Percentiles rank a stretch among this genome's conserved stretches.
These are phyloP conservation scores for Eupithecia pulchellata DNA, from an alignment of 2,888 invertebrate genomes.

Conservation along the genomic window DNA sequence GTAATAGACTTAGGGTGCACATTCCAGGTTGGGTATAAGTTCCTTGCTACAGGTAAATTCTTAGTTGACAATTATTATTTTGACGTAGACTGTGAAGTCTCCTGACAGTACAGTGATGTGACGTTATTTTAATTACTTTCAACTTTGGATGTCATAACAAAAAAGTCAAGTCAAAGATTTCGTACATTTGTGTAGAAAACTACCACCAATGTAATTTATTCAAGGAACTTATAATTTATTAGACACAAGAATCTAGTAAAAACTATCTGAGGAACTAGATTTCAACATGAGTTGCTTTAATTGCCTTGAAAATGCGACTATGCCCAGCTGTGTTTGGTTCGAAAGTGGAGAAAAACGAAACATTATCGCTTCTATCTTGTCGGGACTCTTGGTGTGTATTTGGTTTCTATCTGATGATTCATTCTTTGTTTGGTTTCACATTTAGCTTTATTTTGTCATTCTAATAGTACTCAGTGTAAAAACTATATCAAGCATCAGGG, in stretches of 20 bases:
- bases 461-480: not conserved
- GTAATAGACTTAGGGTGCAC: too few relatives aligned
- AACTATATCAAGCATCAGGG: not conserved
- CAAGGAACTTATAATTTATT: too few relatives aligned
- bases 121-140: not conserved
- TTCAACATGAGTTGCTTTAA: conserved; percentile 86
- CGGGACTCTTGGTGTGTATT: conserved; percentile 91
- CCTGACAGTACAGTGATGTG: not conserved
- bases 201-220: too few relatives aligned
- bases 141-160: too few relatives aligned
- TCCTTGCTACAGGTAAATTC: too few relatives aligned
- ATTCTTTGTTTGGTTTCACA: conserved; percentile 38
- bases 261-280: not conserved
- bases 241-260: not conserved
- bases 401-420: conserved; percentile 71
- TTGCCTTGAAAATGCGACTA: conserved; percentile 90
- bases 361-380: conserved; percentile 92
- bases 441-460: conserved; percentile 19
- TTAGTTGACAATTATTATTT: too few relatives aligned
- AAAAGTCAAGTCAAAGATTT: too few relatives aligned
- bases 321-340: conserved; percentile 93
- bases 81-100: not conserved
- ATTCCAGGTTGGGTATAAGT: too few relatives aligned
- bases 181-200: too few relatives aligned
- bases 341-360: conserved; percentile 95